Evolutionary conservation across 2,888 invertebrate species (phyloP).

Genomic region (Harpagoxenus sublaevis): DNA sequence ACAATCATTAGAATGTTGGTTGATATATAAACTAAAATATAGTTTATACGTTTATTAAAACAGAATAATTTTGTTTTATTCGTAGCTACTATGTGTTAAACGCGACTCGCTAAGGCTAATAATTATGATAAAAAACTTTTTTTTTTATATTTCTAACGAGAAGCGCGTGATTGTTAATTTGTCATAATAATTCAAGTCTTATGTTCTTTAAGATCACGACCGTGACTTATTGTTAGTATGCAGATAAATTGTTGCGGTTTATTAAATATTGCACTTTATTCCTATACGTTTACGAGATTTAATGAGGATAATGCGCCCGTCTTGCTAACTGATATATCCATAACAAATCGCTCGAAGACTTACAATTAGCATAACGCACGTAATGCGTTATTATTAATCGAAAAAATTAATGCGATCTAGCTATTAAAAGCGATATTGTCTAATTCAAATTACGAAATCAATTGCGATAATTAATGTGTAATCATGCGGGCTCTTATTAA

Average conservation of each 20-base stretch:
- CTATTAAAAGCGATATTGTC: neutral
- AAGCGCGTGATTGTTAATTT: neutral
- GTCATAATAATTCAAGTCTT: neutral
- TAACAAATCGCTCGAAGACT: neutral
- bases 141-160: neutral
- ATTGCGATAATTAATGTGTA: neutral
- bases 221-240: neutral
- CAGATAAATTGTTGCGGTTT: neutral
- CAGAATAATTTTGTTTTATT: no score
- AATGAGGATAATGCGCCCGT: neutral
- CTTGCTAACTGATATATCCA: neutral
- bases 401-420: no score
- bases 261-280: neutral
- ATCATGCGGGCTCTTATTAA: neutral
- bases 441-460: neutral
- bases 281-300: neutral
- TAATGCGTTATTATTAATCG: no score
- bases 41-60: no score
- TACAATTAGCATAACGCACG: no score
- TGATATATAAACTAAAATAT: neutral
- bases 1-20: neutral
- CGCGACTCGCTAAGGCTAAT: neutral
- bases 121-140: neutral
- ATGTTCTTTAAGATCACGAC: neutral
- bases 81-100: neutral